These are phyloP conservation scores for Lepidochrysops patricia DNA, from an alignment of 2,888 invertebrate species.

Conservation along the genomic window DNA sequence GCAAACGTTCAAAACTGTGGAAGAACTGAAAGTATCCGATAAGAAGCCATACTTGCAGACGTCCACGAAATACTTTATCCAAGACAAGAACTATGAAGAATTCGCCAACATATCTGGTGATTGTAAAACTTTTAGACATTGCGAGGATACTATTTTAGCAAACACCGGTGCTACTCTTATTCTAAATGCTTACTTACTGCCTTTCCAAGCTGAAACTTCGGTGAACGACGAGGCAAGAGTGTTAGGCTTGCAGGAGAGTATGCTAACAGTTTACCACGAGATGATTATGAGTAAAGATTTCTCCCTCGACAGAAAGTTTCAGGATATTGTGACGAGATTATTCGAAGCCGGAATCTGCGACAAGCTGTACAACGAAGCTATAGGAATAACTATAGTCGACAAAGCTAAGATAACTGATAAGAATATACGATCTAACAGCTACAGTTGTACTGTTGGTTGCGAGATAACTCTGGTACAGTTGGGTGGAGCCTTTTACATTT, in stretches of 20 bases:
- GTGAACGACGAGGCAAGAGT: constrained; percentile 46
- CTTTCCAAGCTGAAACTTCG: constrained; percentile 40
- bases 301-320: constrained; percentile 32
- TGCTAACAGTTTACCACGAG: constrained; percentile 47
- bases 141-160: constrained; percentile 30
- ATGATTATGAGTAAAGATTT: constrained; percentile 45
- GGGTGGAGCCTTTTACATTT: constrained; percentile 44
- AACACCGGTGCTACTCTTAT: constrained; percentile 42
- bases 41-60: constrained; percentile 33
- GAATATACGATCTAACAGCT: constrained; percentile 42
- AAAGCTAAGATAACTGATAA: constrained; percentile 36
- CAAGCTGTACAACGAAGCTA: constrained; percentile 39
- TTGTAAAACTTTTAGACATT: constrained; percentile 38
- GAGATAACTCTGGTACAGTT: constrained; percentile 40
- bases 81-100: constrained; percentile 35
- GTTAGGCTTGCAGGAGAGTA: constrained; percentile 36
- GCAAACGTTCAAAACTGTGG: constrained; percentile 35
- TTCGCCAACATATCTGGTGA: constrained; percentile 37
- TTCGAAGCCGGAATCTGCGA: constrained; percentile 52
- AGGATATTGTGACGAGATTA: constrained; percentile 33
- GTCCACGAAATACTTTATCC: constrained; percentile 36
- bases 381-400: constrained; percentile 40
- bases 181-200: constrained; percentile 36
- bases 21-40: constrained; percentile 42
- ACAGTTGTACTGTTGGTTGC: constrained; percentile 49